Evolutionary conservation across 2,888 invertebrate genomes (phyloP), one percentile per base, ranked within the genome.

Genomic region (Listrodromus nycthemerus): DNA sequence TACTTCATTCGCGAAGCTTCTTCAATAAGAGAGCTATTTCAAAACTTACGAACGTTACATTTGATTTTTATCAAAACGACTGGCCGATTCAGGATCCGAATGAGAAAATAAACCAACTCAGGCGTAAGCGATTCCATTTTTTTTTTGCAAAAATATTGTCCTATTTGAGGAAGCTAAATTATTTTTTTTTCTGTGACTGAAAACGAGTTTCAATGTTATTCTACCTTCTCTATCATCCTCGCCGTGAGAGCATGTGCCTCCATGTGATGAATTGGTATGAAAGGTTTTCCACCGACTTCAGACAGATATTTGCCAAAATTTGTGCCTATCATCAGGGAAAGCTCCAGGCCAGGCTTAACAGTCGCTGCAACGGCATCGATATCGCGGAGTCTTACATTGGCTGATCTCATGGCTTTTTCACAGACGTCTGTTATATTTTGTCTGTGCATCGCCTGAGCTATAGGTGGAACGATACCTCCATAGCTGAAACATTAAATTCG

Each of bases 211-310:
- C 16, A 1, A 1, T 45, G 16, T 37, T 2, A 52, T 50, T 8
- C 8, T 13, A 95, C 95, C 92, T 94, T 94, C 80, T 96, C 92
- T 21, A 95, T 94, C 96, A 99, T 96, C 91, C 99, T 95, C 27
- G 96, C 96, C 19, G 97, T 97, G 80, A 99, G 94, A 4, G 99
- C 98, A 95, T 99, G 99, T 1, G 99, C 99, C 94, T 99, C 97
- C 99, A 99, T 99, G 90, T 99, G 99, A 94, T 99, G 99, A 82
- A 99, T 96, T 0, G 99, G 98, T 91, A 99, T 97, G 85, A 99
- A 94, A 0, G 98, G 98, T 92, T 97, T 97, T 0, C 95, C 94
- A 85, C 95, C 94, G 74, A 94, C 94, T 87, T 94, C 94, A 24
- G 96, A 96, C 69, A 98, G 93, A 90, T 96, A 95, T 90, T 96